phyloP scores from a whole-genome alignment of 2,888 invertebrate species.

The Rhogogaster chlorosoma region DNA sequence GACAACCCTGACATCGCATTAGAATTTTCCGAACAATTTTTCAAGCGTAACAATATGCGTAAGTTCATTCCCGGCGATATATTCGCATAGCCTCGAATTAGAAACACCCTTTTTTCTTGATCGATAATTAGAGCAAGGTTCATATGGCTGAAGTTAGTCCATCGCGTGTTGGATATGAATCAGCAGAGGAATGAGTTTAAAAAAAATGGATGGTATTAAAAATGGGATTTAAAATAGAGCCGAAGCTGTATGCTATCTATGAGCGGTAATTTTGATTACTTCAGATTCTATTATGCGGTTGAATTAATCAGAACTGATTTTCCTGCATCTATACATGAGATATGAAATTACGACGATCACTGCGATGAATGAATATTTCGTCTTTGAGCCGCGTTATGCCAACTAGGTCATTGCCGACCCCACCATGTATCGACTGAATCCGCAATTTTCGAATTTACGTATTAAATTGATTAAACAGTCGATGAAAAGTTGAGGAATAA shows the following conservation, averaged over 20 bases:
- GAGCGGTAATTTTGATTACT: neutral
- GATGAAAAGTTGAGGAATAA: neutral
- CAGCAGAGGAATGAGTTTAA: neutral
- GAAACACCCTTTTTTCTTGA: neutral
- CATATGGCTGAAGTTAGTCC: neutral
- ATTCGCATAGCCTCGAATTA: neutral
- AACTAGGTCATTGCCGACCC: slow-evolving; percentile 42
- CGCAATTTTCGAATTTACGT: neutral
- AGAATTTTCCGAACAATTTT: no score
- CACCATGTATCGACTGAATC: neutral
- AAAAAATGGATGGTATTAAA: neutral
- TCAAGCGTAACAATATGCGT: no score
- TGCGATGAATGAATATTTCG: neutral
- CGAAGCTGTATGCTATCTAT: neutral
- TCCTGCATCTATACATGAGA: neutral
- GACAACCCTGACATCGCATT: no score
- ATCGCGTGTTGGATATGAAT: neutral
- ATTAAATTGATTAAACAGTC: slow-evolving; percentile 1
- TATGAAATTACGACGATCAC: neutral
- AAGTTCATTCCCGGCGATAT: no score
- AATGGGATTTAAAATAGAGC: neutral
- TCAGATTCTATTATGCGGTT: neutral
- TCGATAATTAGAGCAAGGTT: slow-evolving; percentile 29
- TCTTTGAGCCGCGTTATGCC: neutral
- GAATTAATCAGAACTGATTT: neutral